A percentile compares a stretch with the other conserved stretches of the same genome.
These are phyloP conservation scores for Lepidostoma basale DNA, from an alignment of 1,140 invertebrate genomes.

Conservation along the genomic window DNA sequence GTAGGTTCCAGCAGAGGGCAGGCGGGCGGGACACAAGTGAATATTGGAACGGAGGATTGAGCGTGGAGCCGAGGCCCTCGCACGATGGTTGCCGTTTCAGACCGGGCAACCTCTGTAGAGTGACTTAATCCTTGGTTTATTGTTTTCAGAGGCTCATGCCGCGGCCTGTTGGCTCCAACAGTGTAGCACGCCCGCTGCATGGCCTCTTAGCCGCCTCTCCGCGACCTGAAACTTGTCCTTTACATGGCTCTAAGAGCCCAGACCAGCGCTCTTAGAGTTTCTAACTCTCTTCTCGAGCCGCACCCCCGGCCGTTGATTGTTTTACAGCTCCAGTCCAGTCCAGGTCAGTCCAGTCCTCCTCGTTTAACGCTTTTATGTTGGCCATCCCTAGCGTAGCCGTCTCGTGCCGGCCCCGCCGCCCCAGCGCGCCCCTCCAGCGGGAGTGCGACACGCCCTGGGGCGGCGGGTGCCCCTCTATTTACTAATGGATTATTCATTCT, in stretches of 20 bases:
- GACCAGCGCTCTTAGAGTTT: conserved; percentile 2
- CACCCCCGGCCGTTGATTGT: conserved; percentile 45
- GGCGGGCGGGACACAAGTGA: conserved; percentile 17
- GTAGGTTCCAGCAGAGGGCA: not conserved
- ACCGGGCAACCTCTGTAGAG: conserved; percentile 27
- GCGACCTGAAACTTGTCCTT: conserved; percentile 37
- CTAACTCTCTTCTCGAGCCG: conserved; percentile 42
- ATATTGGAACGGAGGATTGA: conserved; percentile 39
- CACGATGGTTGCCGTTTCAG: conserved; percentile 26
- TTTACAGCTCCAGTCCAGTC: conserved; percentile 38
- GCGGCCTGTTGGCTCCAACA: conserved; percentile 39
- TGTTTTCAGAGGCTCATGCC: conserved; percentile 45
- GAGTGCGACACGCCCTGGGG: too few species aligned
- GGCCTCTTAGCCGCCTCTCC: conserved; percentile 44
- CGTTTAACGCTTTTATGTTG: too few species aligned
- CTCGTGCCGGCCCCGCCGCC: too few species aligned
- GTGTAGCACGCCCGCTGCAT: conserved; percentile 43
- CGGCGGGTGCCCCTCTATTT: too few species aligned
- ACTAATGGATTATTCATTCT: not conserved
- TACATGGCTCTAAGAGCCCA: not conserved
- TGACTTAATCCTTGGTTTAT: conserved; percentile 8
- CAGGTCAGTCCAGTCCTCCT: conserved; percentile 6
- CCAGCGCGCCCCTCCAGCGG: too few species aligned
- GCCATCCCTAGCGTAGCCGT: too few species aligned
- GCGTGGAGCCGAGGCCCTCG: conserved; percentile 17